Conservation (phyloP, 23 tunicate genomes). For the Trididemnum clinides region DNA sequence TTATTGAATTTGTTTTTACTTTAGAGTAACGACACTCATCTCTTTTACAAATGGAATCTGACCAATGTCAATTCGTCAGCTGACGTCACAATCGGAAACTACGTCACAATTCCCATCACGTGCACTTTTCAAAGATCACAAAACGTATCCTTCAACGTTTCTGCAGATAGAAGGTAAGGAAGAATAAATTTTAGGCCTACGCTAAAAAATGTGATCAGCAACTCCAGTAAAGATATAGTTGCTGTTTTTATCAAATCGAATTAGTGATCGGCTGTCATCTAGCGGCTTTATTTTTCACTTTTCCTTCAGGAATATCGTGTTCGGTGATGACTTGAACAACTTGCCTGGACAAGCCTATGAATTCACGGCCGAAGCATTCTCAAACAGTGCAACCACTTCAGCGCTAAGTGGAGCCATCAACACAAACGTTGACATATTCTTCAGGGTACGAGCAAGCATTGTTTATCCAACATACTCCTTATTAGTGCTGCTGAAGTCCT, state of each 20-base stretch:
- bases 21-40: slow-evolving; percentile 22
- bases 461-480: too few relatives aligned
- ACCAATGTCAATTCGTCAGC: slow-evolving; percentile 34
- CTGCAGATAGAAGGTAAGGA: slow-evolving; percentile 26
- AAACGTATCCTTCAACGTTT: slow-evolving; percentile 25
- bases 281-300: too few relatives aligned
- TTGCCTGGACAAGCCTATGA: slow-evolving; percentile 15
- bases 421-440: slow-evolving; percentile 5
- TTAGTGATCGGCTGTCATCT: too few relatives aligned
- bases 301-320: slow-evolving; percentile 20
- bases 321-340: slow-evolving; percentile 21
- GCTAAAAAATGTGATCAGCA: too few relatives aligned
- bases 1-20: too few relatives aligned
- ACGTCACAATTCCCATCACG: slow-evolving; percentile 36
- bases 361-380: not conserved
- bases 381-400: not conserved
- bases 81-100: slow-evolving; percentile 4
- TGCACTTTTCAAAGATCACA: slow-evolving; percentile 15
- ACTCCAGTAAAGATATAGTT: too few relatives aligned
- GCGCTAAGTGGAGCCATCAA: not conserved
- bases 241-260: too few relatives aligned
- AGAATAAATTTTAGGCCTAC: not conserved
- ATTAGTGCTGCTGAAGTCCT: too few relatives aligned
- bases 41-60: slow-evolving; percentile 33
- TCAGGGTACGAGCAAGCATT: slow-evolving; percentile 1